These are phyloP conservation scores for Calliphora vicina DNA, from an alignment of 1,140 invertebrate species.

Conservation along the genomic window DNA sequence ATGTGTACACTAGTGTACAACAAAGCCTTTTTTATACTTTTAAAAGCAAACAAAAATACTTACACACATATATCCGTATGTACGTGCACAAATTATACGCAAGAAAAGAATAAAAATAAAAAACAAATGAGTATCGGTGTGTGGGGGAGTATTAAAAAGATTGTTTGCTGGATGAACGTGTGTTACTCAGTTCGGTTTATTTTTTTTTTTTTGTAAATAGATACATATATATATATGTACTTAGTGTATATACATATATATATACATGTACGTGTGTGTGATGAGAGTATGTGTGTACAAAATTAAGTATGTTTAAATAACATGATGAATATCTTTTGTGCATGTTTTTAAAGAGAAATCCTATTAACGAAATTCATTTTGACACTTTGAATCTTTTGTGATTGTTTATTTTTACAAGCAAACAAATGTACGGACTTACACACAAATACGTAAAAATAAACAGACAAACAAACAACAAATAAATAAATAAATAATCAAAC, in stretches of 20 bases:
- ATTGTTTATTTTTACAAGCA: too few species aligned
- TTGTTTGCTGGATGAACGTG: not conserved
- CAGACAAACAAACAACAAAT: too few species aligned
- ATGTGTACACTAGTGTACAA: not conserved
- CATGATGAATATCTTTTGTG: slow-evolving; percentile 20
- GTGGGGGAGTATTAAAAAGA: not conserved
- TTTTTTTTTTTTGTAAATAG: not conserved
- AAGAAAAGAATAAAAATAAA: not conserved
- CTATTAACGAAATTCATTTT: slow-evolving; percentile 22
- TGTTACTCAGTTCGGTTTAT: not conserved
- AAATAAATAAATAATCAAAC: too few species aligned
- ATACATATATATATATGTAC: not conserved
- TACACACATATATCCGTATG: not conserved
- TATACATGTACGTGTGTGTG: not conserved
- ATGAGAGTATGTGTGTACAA: not conserved
- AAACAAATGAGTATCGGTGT: not conserved
- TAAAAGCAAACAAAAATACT: not conserved
- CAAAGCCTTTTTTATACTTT: not conserved
- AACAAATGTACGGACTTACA: too few species aligned
- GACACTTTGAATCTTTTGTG: not conserved
- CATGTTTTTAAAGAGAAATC: not conserved
- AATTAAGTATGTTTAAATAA: not conserved
- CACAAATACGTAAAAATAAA: too few species aligned
- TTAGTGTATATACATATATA: not conserved
- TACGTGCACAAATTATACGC: not conserved